phyloP scores from a whole-genome alignment of 2,797 vertebrate species.

The Liasis olivaceus region DNA sequence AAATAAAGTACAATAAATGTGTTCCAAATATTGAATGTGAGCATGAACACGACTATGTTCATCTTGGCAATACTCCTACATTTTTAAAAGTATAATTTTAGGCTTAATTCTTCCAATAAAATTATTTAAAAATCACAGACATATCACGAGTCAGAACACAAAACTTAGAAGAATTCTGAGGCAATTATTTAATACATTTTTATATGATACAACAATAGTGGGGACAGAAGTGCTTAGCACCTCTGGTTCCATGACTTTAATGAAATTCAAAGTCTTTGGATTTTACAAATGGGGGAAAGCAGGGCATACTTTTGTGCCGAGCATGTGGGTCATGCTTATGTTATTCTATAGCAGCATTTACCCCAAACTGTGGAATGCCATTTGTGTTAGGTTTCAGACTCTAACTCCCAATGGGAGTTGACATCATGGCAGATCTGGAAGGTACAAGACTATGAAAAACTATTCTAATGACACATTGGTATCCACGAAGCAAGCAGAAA shows the following conservation, averaged over 20 bases:
- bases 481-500: not conserved
- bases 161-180: not conserved
- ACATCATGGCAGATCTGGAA: not conserved
- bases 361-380: not conserved
- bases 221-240: not conserved
- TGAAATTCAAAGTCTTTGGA: not conserved
- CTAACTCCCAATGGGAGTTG: not conserved
- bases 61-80: not conserved
- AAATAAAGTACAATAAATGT: not conserved
- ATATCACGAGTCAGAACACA: not conserved
- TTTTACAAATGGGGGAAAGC: not conserved
- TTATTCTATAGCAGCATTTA: not conserved
- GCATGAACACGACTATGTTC: not conserved
- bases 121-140: not conserved
- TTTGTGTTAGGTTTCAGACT: not conserved
- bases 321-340: not conserved
- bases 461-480: not conserved
- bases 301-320: not conserved
- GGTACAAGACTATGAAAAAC: not conserved
- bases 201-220: not conserved
- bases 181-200: not conserved
- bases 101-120: not conserved
- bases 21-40: not conserved
- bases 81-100: not conserved
- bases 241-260: not conserved